Evolutionary conservation across 92 coral and sea anemone genomes (phyloP), one percentile per base, ranked within the genome.

Genomic region (Porites rus): DNA sequence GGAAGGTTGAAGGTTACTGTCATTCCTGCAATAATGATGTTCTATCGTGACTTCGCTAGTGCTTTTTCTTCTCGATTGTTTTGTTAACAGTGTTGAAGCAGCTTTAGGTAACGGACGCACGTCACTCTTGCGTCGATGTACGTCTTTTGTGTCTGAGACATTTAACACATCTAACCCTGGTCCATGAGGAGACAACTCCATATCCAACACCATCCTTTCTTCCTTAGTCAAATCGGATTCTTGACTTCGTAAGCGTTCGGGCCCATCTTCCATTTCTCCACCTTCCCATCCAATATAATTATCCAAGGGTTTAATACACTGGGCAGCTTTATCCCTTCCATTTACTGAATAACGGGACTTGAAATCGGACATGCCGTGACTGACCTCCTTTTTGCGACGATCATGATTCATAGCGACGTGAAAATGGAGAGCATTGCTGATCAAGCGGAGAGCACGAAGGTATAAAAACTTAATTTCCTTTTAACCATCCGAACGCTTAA

Each of bases 101-200:
- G 76, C 75, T 50, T 28, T 80, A 8, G 52, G 68, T 17, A 69
- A 69, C 53, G 56, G 13, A 16, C 16, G 56, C 1, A 46, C 31
- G 17, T 69, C 85, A 69, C 85, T 68, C 38, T 25, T 80, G 24
- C 67, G 65, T 80, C 85, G 85, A 58, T 56, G 46, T 38, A 38
- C 53, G 10, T 43, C 65, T 38, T 18, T 76, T 28, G 53, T 20
- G 13, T 38, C 46, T 38, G 46, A 4, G 46, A 46, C 31, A 25
- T 24, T 31, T 54, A 8, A 51, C 10, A 24, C 12, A 9, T 31
- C 65, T 2, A 59, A 20, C 18, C 17, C 21, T 38, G 10, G 67
- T 10, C 53, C 25, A 16, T 24, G 65, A 52, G 19, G 69, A 56
- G 62, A 56, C 2, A 20, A 19, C 69, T 78, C 63, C 16, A 21